These are phyloP conservation scores for Caenorhabditis japonica DNA, from an alignment of 2,888 invertebrate species.

Conservation along the genomic window DNA sequence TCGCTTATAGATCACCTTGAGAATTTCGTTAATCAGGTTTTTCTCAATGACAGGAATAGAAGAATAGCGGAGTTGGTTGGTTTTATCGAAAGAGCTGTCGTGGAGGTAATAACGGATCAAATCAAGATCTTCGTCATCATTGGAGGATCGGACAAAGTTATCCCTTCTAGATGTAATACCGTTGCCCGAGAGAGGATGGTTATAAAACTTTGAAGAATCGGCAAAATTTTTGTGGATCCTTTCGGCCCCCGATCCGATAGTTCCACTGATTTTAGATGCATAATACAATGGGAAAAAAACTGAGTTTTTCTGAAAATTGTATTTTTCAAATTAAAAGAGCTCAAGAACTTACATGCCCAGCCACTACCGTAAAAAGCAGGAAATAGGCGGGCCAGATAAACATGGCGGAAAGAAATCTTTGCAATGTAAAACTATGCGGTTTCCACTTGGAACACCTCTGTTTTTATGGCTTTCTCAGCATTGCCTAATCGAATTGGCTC, in stretches of 20 bases:
- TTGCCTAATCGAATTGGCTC: conserved; percentile 7
- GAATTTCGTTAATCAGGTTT: conserved; percentile 7
- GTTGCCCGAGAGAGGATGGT: too few species aligned
- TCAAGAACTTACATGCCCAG: conserved; percentile 11
- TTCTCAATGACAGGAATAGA: conserved; percentile 20
- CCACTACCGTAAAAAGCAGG: conserved; percentile 1
- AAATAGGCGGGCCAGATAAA: neutral
- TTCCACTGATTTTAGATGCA: too few species aligned
- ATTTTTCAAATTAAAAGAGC: neutral
- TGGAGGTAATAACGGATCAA: conserved; percentile 2
- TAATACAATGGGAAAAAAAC: too few species aligned
- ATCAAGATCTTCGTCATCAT: conserved; percentile 18
- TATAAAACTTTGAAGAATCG: too few species aligned
- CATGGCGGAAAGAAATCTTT: neutral
- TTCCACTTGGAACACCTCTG: too few species aligned
- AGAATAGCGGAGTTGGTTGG: conserved; percentile 16
- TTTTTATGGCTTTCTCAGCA: conserved; percentile 1
- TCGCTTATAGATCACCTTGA: conserved; percentile 16
- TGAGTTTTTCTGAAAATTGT: too few species aligned
- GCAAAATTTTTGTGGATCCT: too few species aligned
- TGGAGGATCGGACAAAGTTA: neutral
- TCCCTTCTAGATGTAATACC: too few species aligned
- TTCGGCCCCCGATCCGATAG: too few species aligned
- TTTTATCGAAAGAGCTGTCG: conserved; percentile 7
- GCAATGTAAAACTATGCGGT: too few species aligned